phyloP scores from a whole-genome alignment of 2,113 vertebrate genomes.

The Hystrix brachyura region DNA sequence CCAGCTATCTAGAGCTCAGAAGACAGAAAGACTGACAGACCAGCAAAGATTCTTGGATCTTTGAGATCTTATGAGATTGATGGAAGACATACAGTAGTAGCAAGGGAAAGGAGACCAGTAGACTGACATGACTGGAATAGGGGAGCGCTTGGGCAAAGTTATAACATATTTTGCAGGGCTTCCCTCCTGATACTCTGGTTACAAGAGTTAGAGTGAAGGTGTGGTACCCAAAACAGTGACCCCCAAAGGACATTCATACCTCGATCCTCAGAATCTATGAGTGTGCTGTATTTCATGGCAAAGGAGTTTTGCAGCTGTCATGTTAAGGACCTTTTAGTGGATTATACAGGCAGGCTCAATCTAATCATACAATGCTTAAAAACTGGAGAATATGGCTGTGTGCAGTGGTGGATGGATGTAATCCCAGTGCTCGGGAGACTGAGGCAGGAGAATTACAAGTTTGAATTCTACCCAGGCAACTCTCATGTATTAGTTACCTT shows the following conservation, averaged over 20 bases:
- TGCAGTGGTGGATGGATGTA: neutral
- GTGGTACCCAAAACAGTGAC: neutral
- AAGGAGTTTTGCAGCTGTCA: neutral
- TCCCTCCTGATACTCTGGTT: neutral
- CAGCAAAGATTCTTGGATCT: neutral
- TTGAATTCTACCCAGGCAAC: neutral
- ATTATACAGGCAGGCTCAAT: neutral
- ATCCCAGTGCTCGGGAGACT: neutral
- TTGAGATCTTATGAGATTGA: neutral
- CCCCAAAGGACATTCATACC: neutral
- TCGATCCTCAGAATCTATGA: neutral
- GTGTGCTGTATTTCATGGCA: neutral
- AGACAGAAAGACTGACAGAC: neutral
- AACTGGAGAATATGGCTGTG: neutral
- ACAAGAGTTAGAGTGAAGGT: neutral
- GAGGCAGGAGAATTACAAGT: neutral
- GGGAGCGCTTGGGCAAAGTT: neutral
- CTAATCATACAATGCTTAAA: neutral
- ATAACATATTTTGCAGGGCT: too few species aligned
- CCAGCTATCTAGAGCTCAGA: neutral
- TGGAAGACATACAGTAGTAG: neutral
- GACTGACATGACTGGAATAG: accelerated
- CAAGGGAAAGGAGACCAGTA: neutral
- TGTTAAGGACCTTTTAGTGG: neutral
- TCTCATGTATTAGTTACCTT: neutral